Evolutionary conservation across 2,888 invertebrate species (phyloP).

Genomic region (Parthenolecanium corni): DNA sequence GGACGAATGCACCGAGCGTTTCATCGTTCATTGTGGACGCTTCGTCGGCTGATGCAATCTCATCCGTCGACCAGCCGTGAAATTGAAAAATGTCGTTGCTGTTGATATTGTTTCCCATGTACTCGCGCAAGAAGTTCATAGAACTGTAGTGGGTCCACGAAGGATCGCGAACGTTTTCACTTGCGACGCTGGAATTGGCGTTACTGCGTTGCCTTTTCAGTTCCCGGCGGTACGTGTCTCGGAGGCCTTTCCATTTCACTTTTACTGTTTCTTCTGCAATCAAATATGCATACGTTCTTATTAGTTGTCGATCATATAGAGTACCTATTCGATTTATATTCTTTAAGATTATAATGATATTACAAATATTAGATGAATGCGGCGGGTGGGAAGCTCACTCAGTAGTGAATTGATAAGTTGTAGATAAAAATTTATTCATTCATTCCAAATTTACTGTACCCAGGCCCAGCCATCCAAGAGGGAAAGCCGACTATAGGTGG

Average conservation of each 20-base stretch:
- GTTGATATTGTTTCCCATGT: slow-evolving; percentile 18
- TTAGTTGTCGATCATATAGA: too few species aligned
- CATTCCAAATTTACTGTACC: too few species aligned
- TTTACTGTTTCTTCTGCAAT: slow-evolving; percentile 22
- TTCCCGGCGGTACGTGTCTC: slow-evolving; percentile 23
- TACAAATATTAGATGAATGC: too few species aligned
- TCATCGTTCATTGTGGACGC: not conserved
- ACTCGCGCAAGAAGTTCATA: slow-evolving; percentile 20
- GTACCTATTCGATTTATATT: too few species aligned
- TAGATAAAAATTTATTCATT: too few species aligned
- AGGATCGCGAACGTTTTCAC: slow-evolving; percentile 11
- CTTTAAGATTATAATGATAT: too few species aligned
- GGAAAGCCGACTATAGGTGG: too few species aligned
- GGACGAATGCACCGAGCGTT: slow-evolving; percentile 7
- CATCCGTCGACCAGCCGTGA: slow-evolving; percentile 17
- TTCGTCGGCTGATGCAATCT: not conserved
- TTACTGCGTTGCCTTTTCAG: slow-evolving; percentile 19
- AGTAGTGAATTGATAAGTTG: too few species aligned
- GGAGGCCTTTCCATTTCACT: slow-evolving; percentile 25
- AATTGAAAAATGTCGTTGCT: slow-evolving; percentile 17
- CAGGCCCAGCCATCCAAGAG: too few species aligned
- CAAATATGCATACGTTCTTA: too few species aligned
- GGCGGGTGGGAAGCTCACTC: too few species aligned
- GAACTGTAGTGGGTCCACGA: slow-evolving; percentile 25
- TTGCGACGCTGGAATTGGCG: not conserved